These are phyloP conservation scores for Drosophila takahashii DNA, from an alignment of 1,140 invertebrate genomes.

Conservation along the genomic window DNA sequence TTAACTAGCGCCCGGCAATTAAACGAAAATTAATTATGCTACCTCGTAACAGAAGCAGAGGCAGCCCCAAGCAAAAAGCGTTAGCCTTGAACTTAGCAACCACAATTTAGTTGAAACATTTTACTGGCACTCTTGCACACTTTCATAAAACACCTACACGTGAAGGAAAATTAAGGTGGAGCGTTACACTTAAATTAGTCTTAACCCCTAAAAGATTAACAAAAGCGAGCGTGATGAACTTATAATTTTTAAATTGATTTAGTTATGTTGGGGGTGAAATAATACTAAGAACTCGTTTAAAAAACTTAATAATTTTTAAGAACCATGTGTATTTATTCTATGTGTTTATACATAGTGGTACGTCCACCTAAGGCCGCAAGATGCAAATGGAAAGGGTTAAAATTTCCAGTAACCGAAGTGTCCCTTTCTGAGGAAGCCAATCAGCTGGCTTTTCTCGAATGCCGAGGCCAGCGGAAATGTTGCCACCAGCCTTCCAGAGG, in stretches of 20 bases:
- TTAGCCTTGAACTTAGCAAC: conserved; percentile 69
- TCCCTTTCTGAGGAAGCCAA: conserved; percentile 51
- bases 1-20: conserved; percentile 79
- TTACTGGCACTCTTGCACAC: background rate
- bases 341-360: no score
- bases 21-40: conserved; percentile 81
- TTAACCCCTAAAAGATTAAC: conserved; percentile 1
- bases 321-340: no score
- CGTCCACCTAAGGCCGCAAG: no score
- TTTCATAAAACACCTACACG: background rate
- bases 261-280: no score
- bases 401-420: conserved; percentile 5
- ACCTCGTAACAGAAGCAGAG: conserved; percentile 47
- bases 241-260: no score
- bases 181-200: background rate
- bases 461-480: conserved; percentile 64
- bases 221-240: no score
- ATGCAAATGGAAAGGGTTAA: conserved; percentile 19
- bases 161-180: background rate
- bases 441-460: conserved; percentile 56
- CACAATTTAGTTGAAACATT: conserved; percentile 34
- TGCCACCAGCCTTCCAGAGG: conserved; percentile 20
- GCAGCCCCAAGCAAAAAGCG: conserved; percentile 34
- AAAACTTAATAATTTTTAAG: no score
- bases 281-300: no score